phyloP scores from a whole-genome alignment of 1,140 invertebrate genomes.

The Lutraria rhynchaena region DNA sequence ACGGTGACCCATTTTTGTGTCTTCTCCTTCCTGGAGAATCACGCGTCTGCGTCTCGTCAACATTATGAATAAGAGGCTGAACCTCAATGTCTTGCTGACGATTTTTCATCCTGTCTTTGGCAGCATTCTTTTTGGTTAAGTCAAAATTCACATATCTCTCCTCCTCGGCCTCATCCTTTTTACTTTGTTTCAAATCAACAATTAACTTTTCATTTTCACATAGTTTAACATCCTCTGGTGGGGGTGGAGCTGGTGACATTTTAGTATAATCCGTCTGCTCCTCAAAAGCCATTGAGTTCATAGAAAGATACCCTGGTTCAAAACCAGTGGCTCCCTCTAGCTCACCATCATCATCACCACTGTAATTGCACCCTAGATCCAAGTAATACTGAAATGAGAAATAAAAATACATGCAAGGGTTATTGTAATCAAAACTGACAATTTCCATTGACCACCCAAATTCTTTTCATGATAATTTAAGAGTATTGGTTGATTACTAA shows the following conservation, averaged over 20 bases:
- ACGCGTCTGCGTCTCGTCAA: slow-evolving; percentile 51
- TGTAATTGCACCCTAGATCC: slow-evolving; percentile 63
- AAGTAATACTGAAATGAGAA: slow-evolving; percentile 76
- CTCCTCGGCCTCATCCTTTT: slow-evolving; percentile 28
- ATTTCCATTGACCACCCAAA: no score
- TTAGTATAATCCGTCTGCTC: slow-evolving; percentile 68
- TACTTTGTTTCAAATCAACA: slow-evolving; percentile 63
- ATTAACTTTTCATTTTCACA: slow-evolving; percentile 44
- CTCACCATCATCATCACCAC: slow-evolving; percentile 19
- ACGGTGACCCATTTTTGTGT: slow-evolving; percentile 19
- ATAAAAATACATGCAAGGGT: no score
- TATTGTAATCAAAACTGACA: no score
- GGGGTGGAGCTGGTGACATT: slow-evolving; percentile 68
- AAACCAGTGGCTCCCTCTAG: slow-evolving; percentile 48
- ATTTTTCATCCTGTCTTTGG: slow-evolving; percentile 60
- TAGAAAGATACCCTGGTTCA: slow-evolving; percentile 72
- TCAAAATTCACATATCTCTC: slow-evolving; percentile 59
- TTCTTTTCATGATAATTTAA: no score
- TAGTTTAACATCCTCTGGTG: slow-evolving; percentile 35
- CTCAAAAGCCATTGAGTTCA: slow-evolving; percentile 65
- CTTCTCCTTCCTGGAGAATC: slow-evolving; percentile 49
- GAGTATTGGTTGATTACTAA: no score
- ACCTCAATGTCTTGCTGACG: slow-evolving; percentile 64
- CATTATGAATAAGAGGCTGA: slow-evolving; percentile 63
- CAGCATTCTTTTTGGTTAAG: slow-evolving; percentile 63